Base-by-base conservation (phyloP, 2,888 invertebrate species). In the Thecocarcelia acutangulata region DNA sequence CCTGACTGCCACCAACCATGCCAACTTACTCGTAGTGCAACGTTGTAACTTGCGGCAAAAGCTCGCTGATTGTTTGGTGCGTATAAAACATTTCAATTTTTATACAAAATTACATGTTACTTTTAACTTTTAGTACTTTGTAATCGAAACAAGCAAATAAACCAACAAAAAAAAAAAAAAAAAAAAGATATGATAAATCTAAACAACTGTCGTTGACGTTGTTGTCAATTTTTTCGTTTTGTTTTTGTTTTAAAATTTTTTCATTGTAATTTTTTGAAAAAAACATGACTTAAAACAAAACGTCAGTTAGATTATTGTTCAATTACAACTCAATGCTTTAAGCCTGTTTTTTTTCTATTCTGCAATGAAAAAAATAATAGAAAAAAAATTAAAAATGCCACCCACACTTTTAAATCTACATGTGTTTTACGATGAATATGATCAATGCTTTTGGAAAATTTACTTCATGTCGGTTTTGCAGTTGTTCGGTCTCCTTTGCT, bases 261-360 rank as follows among this genome's bases (percentile, higher is more conserved):
- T 46, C 8, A 33, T 70, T 74, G 74, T 75, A 54, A 40, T 63
- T 15, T 56, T 58, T 81, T 28, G 3, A 2, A 11, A 46, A 74
- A 73, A 77, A 82, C 78, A 82, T 75, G 82, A 78, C 70, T 75
- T 50, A 59, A 78, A 74, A 72, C 82, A 78, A 78, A 82, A 82
- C 78, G 82, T 72, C 82, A 78, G 70, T 82, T 82, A 66, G 77
- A 82, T 82, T 78, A 75, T 82, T 75, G 78, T 82, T 82, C 82
- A 82, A 74, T 82, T 82, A 82, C 82, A 82, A 82, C 82, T 82
- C 70, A 75, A 82, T 82, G 74, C 75, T 75, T 58, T 33, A 52
- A 37, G 61, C 37, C 19, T 46, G 40, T 64, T 50, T 63, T 68
- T 59, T 63, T 68, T 15, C 8, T 48, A 21, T 48, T 42, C 15